A percentile compares a stretch with the other conserved stretches of the same genome.
Evolutionary conservation across 2,797 vertebrate genomes (phyloP).

Genomic region (Phrynocephalus vlangalii): DNA sequence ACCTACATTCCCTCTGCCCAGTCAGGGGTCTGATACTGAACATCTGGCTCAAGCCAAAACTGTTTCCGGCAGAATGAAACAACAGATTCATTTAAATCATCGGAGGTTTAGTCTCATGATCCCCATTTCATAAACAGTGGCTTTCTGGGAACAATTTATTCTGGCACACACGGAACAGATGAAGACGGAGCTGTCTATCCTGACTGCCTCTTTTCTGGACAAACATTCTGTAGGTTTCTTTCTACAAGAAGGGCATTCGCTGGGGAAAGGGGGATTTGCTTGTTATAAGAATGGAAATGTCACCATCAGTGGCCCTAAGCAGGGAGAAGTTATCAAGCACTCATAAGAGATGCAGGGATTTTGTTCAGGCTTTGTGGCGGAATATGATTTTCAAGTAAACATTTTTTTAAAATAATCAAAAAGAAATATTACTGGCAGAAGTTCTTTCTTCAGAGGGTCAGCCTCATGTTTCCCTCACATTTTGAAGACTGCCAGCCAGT

Average conservation of each 20-base stretch:
- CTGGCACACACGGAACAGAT: slow-evolving; percentile 25
- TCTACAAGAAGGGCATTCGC: slow-evolving; percentile 34
- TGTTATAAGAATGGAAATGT: slow-evolving; percentile 46
- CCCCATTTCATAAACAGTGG: slow-evolving; percentile 23
- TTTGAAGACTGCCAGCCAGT: neutral
- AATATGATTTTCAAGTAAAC: neutral
- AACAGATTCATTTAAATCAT: neutral
- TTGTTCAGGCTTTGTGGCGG: neutral
- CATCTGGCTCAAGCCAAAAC: neutral
- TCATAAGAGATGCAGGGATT: slow-evolving; percentile 5
- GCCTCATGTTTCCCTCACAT: neutral
- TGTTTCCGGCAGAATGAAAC: neutral
- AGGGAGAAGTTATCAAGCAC: neutral
- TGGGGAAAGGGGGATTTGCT: slow-evolving; percentile 43
- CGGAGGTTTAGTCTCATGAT: slow-evolving; percentile 17
- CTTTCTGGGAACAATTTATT: slow-evolving; percentile 28
- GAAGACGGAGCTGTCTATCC: slow-evolving; percentile 15
- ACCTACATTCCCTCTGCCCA: no score
- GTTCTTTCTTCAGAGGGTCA: neutral
- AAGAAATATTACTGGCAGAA: neutral
- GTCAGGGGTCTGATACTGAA: neutral
- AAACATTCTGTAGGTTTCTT: slow-evolving; percentile 60
- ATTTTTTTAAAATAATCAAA: neutral
- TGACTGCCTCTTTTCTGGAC: slow-evolving; percentile 12
- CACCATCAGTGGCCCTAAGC: slow-evolving; percentile 1